A percentile compares a stretch with the other conserved stretches of the same genome.
These are phyloP conservation scores for Saxidomus purpurata DNA, from an alignment of 1,140 invertebrate genomes.

Conservation along the genomic window DNA sequence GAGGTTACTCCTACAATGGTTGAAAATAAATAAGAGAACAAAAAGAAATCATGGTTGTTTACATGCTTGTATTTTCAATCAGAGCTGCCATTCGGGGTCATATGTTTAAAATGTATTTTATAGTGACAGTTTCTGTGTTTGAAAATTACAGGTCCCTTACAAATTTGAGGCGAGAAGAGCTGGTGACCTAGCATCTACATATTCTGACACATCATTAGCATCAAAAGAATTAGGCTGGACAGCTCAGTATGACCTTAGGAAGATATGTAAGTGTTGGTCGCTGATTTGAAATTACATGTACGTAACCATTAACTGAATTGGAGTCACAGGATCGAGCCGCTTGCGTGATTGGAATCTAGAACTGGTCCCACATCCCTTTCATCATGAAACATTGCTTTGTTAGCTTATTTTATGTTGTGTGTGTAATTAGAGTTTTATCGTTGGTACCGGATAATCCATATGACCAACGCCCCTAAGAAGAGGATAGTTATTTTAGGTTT, in stretches of 20 bases:
- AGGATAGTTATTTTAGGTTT: too few relatives aligned
- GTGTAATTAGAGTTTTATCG: too few relatives aligned
- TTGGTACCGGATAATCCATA: too few relatives aligned
- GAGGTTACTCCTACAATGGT: too few relatives aligned
- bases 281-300: conserved; percentile 87
- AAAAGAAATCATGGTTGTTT: too few relatives aligned
- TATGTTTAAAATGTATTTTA: too few relatives aligned
- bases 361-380: conserved; percentile 41
- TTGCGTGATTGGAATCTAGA: background rate
- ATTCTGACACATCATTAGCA: conserved; percentile 93
- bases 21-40: too few relatives aligned
- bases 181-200: conserved; percentile 95
- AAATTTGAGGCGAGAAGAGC: conserved; percentile 91
- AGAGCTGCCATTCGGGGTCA: too few relatives aligned
- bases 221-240: conserved; percentile 93
- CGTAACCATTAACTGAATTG: conserved; percentile 97
- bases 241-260: conserved; percentile 91
- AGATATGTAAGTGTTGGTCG: conserved; percentile 97
- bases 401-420: conserved; percentile 15
- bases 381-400: background rate
- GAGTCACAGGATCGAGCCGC: background rate
- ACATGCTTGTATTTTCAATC: too few relatives aligned
- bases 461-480: too few relatives aligned
- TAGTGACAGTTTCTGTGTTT: too few relatives aligned
- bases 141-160: conserved; percentile 90